phyloP scores from a whole-genome alignment of 2,888 invertebrate genomes.

The Apotomis turbidana region DNA sequence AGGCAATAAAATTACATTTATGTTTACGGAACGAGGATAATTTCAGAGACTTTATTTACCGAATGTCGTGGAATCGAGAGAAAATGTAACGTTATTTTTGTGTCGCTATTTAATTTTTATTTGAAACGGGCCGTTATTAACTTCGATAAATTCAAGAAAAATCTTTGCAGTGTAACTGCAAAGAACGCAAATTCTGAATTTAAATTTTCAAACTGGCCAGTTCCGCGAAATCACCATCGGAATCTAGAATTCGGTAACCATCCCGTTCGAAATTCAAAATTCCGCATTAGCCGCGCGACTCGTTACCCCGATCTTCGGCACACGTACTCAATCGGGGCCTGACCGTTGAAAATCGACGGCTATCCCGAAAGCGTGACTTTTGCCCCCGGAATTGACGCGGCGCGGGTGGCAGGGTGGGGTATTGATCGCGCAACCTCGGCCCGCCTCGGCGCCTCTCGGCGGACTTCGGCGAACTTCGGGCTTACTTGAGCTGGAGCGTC shows the following conservation, averaged over 20 bases:
- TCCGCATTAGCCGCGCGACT: constrained; percentile 56
- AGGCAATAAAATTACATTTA: constrained; percentile 58
- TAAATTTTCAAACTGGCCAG: constrained; percentile 25
- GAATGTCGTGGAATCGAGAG: constrained; percentile 5
- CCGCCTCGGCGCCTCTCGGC: constrained; percentile 72
- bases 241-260: constrained; percentile 48
- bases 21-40: constrained; percentile 34
- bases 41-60: constrained; percentile 12
- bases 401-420: constrained; percentile 71
- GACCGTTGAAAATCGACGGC: constrained; percentile 76
- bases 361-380: constrained; percentile 80
- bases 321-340: constrained; percentile 65
- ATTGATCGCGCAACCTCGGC: constrained; percentile 77
- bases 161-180: background rate
- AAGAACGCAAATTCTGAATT: constrained; percentile 12
- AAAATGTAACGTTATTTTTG: background rate
- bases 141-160: background rate
- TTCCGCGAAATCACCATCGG: constrained; percentile 7
- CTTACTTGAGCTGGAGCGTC: constrained; percentile 68
- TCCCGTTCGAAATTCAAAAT: constrained; percentile 54
- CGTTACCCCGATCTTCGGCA: constrained; percentile 57
- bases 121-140: background rate
- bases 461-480: constrained; percentile 70
- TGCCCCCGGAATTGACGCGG: constrained; percentile 79
- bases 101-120: background rate